These are phyloP conservation scores for Cylloceria caligata DNA, from an alignment of 2,888 invertebrate genomes.

Conservation along the genomic window DNA sequence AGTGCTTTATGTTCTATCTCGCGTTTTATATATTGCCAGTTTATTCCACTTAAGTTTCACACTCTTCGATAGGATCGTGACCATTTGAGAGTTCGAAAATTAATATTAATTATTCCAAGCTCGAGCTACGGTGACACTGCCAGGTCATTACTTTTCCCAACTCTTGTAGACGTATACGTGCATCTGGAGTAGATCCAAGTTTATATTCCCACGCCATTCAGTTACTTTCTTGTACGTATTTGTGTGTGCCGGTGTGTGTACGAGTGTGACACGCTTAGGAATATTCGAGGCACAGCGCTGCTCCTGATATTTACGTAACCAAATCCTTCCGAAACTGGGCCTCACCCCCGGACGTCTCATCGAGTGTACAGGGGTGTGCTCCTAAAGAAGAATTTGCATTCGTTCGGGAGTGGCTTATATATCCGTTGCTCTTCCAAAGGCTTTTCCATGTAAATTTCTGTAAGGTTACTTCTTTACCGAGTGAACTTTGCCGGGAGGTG, in stretches of 20 bases:
- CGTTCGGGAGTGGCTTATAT: slow-evolving; percentile 75
- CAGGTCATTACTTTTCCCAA: slow-evolving; percentile 32
- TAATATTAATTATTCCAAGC: slow-evolving; percentile 52
- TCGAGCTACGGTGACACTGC: background rate
- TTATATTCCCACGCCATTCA: slow-evolving; percentile 35
- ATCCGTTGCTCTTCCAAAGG: slow-evolving; percentile 75
- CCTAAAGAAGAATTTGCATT: slow-evolving; percentile 79
- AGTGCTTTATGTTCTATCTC: background rate
- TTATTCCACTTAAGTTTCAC: background rate
- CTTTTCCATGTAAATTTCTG: slow-evolving; percentile 79
- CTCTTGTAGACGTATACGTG: slow-evolving; percentile 37
- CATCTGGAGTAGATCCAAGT: slow-evolving; percentile 48
- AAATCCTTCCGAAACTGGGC: slow-evolving; percentile 70
- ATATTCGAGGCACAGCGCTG: slow-evolving; percentile 59
- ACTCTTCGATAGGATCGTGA: too few relatives aligned
- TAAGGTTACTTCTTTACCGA: slow-evolving; percentile 57
- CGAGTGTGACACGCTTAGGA: slow-evolving; percentile 35
- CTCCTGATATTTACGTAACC: slow-evolving; percentile 77
- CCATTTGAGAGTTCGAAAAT: background rate
- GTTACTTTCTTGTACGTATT: slow-evolving; percentile 28
- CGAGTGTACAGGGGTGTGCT: slow-evolving; percentile 61
- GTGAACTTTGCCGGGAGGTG: slow-evolving; percentile 57
- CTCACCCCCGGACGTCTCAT: slow-evolving; percentile 53
- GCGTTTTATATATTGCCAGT: background rate
- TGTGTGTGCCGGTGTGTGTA: slow-evolving; percentile 23